These are phyloP conservation scores for Paraplagusia blochii DNA, from an alignment of 2,113 vertebrate genomes.

Conservation along the genomic window DNA sequence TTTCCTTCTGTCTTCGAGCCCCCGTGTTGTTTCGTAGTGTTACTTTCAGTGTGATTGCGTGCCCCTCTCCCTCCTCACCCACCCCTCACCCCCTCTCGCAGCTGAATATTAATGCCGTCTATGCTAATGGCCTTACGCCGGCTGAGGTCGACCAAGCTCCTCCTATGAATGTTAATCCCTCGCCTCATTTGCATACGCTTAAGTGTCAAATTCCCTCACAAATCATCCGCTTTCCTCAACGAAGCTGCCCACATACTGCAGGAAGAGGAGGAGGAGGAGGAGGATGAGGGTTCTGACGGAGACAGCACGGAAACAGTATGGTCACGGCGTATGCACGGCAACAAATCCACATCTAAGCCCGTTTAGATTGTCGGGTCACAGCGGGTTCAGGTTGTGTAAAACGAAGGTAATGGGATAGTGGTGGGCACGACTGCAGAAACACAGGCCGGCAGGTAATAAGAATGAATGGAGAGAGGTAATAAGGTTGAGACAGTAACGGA, in stretches of 20 bases:
- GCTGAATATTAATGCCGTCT: conserved; percentile 73
- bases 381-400: conserved; percentile 60
- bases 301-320: conserved; percentile 62
- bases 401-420: conserved; percentile 69
- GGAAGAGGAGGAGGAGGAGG: neutral
- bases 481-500: conserved; percentile 62
- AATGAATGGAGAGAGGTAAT: conserved; percentile 61
- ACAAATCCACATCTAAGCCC: conserved; percentile 69
- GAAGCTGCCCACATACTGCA: conserved; percentile 31
- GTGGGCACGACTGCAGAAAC: conserved; percentile 44
- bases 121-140: conserved; percentile 71
- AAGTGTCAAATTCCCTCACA: conserved; percentile 69
- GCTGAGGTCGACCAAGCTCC: conserved; percentile 70
- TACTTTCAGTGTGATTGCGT: conserved; percentile 64
- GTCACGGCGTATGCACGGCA: conserved; percentile 48
- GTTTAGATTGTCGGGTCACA: conserved; percentile 69
- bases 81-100: conserved; percentile 26
- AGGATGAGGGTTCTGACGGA: no score
- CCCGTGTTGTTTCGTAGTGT: conserved; percentile 60
- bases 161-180: conserved; percentile 77
- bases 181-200: conserved; percentile 74
- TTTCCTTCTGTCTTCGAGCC: conserved; percentile 51
- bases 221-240: conserved; percentile 41
- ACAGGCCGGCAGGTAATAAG: conserved; percentile 65
- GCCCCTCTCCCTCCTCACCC: conserved; percentile 21